Evolutionary conservation across 2,113 vertebrate species (phyloP), one percentile per base, ranked within the genome.

Genomic region (Daboia siamensis): DNA sequence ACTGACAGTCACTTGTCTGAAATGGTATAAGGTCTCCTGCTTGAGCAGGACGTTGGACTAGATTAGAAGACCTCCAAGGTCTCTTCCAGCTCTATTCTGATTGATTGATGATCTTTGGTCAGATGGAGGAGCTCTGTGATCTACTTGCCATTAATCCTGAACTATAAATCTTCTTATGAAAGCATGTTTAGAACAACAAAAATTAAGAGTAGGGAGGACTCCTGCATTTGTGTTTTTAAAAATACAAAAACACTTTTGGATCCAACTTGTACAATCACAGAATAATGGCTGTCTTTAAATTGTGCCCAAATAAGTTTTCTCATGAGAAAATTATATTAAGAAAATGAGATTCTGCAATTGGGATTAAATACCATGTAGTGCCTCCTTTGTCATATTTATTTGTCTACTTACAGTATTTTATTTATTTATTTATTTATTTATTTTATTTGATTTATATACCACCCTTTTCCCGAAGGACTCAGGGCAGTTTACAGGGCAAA

Each of bases 351-450:
- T 17, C 52, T 89, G 90, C 64, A 29, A 13, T 59, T 59, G 26
- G 48, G 48, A 91, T 57, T 86, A 93, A 88, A 80, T 90, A 87
- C 59, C n/a, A 84, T 56, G 87, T n/a, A 17, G 3, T 33, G 26
- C 51, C 2, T 89, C 87, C 91, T 80, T 85, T 86, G 90, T 90
- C 59, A 90, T 90, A 94, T n/a, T 20, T 33, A 33, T n/a, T 90
- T 52, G 51, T 33, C 20, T 59, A 8, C 7, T 46, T 52, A n/a
- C 9, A 52, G 9, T 90, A 26, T 21, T 39, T 39, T 39, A 39
- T 39, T 39, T 39, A 39, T 39, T 39, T 39, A 39, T 39, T 39
- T 39, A 39, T 39, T 39, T 39, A 39, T 39, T 39, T 39, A 39
- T 39, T 39, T 39, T 39, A 39, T 39, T 39, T 2, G 39, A 39